These are phyloP conservation scores for Rhagium mordax DNA, from an alignment of 2,888 invertebrate genomes.

Conservation along the genomic window DNA sequence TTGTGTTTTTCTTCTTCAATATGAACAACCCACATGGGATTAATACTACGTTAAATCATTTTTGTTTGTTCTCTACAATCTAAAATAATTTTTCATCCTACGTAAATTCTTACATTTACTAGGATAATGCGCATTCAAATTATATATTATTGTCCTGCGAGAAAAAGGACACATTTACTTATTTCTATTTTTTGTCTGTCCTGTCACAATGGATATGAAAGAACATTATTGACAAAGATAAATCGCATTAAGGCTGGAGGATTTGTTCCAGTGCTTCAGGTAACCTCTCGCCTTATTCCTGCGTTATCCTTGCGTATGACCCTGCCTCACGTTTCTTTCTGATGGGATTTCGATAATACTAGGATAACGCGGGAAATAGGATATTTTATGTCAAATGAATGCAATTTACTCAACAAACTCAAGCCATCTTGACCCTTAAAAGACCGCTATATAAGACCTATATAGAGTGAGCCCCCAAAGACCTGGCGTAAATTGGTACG, in stretches of 20 bases:
- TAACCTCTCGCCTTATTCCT: not conserved
- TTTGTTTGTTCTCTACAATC: too few species aligned
- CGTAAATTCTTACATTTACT: too few species aligned
- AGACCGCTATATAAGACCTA: not conserved
- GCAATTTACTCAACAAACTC: slow-evolving; percentile 46
- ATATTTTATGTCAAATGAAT: slow-evolving; percentile 44
- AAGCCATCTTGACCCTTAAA: slow-evolving; percentile 30
- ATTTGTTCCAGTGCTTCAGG: slow-evolving; percentile 10
- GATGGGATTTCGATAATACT: slow-evolving; percentile 44
- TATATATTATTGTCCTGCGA: too few species aligned
- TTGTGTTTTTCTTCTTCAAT: too few species aligned
- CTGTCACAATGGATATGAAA: not conserved
- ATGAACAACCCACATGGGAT: too few species aligned
- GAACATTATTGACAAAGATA: not conserved
- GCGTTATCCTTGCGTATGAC: not conserved
- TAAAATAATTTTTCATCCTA: too few species aligned
- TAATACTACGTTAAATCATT: too few species aligned
- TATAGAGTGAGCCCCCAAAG: not conserved
- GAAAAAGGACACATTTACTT: too few species aligned
- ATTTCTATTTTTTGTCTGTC: too few species aligned
- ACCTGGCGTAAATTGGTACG: slow-evolving; percentile 3
- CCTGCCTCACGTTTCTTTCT: not conserved
- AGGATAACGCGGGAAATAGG: slow-evolving; percentile 41
- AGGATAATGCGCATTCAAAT: too few species aligned
- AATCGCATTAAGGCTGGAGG: not conserved